A percentile compares a stretch with the other conserved stretches of the same genome.
Conservation (phyloP, 2,113 vertebrate species). For the Tachysurus fulvidraco region DNA sequence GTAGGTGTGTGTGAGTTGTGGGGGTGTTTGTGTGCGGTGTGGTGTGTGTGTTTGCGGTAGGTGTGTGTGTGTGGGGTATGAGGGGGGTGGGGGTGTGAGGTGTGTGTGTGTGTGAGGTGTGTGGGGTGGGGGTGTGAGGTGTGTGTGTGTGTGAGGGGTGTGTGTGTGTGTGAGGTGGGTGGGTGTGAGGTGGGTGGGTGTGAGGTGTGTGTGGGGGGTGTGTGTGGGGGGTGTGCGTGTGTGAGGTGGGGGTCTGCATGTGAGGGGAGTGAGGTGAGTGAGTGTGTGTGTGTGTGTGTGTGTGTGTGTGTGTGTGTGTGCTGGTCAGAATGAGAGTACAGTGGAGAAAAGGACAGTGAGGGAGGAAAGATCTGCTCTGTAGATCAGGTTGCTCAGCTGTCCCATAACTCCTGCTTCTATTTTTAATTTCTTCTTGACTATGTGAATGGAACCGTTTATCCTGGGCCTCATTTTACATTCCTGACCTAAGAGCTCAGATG, state of each 20-base stretch:
- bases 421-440: constrained; percentile 44
- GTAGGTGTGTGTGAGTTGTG: too few relatives aligned
- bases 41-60: too few relatives aligned
- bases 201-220: too few relatives aligned
- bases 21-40: fast-evolving
- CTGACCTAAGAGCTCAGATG: constrained; percentile 27
- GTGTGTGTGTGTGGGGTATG: too few relatives aligned
- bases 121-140: too few relatives aligned
- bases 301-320: neutral
- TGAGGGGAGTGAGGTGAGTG: neutral
- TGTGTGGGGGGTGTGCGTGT: too few relatives aligned
- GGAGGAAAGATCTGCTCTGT: neutral
- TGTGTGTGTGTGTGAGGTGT: too few relatives aligned
- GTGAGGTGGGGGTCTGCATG: too few relatives aligned
- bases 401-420: constrained; percentile 47
- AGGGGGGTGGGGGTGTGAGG: too few relatives aligned
- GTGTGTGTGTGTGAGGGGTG: too few relatives aligned
- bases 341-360: neutral
- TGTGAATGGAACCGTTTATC: constrained; percentile 37
- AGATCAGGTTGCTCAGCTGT: constrained; percentile 54
- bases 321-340: neutral
- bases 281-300: neutral
- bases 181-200: too few relatives aligned
- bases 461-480: constrained; percentile 36
- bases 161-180: too few relatives aligned